Percentiles rank a stretch among this genome's conserved stretches.
Conservation (phyloP, 2,797 vertebrate species). For the Eurystomus glaucurus region DNA sequence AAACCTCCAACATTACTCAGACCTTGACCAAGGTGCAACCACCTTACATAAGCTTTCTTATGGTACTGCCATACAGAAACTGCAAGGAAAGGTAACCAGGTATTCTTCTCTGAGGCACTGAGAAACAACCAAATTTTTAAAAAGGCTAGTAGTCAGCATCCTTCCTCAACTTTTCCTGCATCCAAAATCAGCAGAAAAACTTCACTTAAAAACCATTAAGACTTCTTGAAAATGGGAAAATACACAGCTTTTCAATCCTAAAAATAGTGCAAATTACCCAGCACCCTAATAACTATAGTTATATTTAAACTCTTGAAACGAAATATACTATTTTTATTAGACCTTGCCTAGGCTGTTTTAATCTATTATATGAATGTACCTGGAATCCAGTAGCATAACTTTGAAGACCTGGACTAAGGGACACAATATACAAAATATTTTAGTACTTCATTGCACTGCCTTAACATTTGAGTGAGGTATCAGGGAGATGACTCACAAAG, state of each 20-base stretch:
- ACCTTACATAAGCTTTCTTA: neutral
- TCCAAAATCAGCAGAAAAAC: neutral
- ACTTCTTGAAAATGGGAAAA: neutral
- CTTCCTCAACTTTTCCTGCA: neutral
- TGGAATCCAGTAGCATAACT: neutral
- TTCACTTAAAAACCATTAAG: neutral
- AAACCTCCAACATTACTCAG: neutral
- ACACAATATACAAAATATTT: neutral
- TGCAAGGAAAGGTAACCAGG: neutral
- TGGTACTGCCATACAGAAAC: neutral
- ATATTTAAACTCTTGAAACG: neutral
- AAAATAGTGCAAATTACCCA: neutral
- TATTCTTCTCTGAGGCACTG: neutral
- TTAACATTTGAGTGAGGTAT: neutral
- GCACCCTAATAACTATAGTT: neutral
- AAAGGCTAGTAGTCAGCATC: neutral
- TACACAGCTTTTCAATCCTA: neutral
- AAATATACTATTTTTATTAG: neutral
- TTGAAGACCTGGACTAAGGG: neutral
- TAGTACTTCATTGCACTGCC: neutral
- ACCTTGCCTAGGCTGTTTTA: neutral
- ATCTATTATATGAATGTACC: neutral
- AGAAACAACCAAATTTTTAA: neutral
- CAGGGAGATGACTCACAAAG: neutral
- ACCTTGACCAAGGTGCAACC: neutral